A percentile compares a stretch with the other conserved stretches of the same genome.
phyloP scores from a whole-genome alignment of 2,113 vertebrate genomes.

The Chiloscyllium plagiosum region DNA sequence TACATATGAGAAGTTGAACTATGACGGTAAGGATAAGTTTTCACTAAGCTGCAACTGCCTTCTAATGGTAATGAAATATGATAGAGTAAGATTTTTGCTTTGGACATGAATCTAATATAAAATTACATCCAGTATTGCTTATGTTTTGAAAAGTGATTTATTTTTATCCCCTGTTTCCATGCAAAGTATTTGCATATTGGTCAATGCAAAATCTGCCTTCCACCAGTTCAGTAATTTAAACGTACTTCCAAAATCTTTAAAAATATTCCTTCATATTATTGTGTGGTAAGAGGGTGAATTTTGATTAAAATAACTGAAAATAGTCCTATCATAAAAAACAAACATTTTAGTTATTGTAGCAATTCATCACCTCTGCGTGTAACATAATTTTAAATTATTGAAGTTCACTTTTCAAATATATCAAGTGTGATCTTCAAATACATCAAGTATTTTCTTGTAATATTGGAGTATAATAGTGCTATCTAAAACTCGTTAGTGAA shows the following conservation, averaged over 20 bases:
- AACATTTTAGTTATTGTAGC: not conserved
- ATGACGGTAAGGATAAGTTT: not conserved
- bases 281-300: not conserved
- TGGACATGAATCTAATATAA: not conserved
- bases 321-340: too few relatives aligned
- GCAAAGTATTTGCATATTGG: not conserved
- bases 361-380: not conserved
- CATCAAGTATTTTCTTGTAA: too few relatives aligned
- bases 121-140: not conserved
- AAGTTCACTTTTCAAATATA: not conserved
- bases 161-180: not conserved
- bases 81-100: not conserved
- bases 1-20: not conserved
- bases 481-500: too few relatives aligned
- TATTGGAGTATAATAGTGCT: too few relatives aligned
- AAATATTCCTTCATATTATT: not conserved
- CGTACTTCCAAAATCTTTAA: not conserved
- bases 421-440: too few relatives aligned
- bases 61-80: not conserved
- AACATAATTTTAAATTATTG: not conserved
- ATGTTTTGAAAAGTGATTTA: not conserved
- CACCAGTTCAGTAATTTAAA: not conserved
- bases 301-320: not conserved
- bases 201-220: not conserved
- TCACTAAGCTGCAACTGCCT: not conserved